Conservation (phyloP, 2,888 invertebrate species). For the Cheilosia vulpina region DNA sequence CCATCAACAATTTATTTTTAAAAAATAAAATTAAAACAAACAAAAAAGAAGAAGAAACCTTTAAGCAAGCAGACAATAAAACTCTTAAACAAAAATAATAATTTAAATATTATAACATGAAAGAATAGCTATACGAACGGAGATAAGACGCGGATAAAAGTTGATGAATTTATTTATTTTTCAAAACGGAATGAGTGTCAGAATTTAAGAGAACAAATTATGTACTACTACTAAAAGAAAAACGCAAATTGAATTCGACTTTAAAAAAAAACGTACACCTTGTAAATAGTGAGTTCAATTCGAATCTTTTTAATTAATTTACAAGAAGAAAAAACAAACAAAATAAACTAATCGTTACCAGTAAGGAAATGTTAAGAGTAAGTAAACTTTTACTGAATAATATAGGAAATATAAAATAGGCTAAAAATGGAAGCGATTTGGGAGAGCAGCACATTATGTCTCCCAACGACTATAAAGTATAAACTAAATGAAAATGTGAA, state of each 20-base stretch:
- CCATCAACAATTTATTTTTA: slow-evolving; percentile 53
- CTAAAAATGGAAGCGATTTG: slow-evolving; percentile 30
- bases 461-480: slow-evolving; percentile 62
- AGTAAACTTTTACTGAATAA: slow-evolving; percentile 54
- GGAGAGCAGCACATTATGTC: slow-evolving; percentile 26
- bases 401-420: slow-evolving; percentile 62
- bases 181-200: slow-evolving; percentile 57
- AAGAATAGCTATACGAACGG: slow-evolving; percentile 34
- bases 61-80: slow-evolving; percentile 72
- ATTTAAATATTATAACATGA: slow-evolving; percentile 37
- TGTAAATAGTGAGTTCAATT: slow-evolving; percentile 72
- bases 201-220: slow-evolving; percentile 20
- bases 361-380: slow-evolving; percentile 58
- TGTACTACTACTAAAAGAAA: slow-evolving; percentile 23
- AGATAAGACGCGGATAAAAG: slow-evolving; percentile 33
- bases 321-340: slow-evolving; percentile 14
- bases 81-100: slow-evolving; percentile 38
- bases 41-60: slow-evolving; percentile 47
- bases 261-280: slow-evolving; percentile 40
- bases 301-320: slow-evolving; percentile 59
- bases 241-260: slow-evolving; percentile 47
- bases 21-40: slow-evolving; percentile 2
- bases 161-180: slow-evolving; percentile 68
- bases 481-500: slow-evolving; percentile 35
- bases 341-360: slow-evolving; percentile 55